These are phyloP conservation scores for Oasisia sp. DNA, from an alignment of 2,888 invertebrate species.

Conservation along the genomic window DNA sequence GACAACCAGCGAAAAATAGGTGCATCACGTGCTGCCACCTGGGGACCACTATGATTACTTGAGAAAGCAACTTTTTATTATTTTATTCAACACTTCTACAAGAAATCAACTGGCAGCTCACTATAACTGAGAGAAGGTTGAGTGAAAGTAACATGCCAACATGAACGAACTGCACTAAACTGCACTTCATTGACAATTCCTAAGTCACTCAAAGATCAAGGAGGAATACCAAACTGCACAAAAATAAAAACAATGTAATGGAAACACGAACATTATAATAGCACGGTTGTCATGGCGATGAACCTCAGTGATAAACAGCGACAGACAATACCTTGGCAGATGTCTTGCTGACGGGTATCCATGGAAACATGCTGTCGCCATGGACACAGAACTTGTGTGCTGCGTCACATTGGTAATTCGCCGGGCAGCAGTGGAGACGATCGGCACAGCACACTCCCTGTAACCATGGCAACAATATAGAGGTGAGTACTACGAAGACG, in stretches of 20 bases:
- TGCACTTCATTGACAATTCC: background rate
- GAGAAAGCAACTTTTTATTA: background rate
- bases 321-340: background rate
- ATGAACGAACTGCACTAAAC: too few species aligned
- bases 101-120: background rate
- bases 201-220: background rate
- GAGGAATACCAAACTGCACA: background rate
- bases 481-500: background rate
- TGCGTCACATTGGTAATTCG: background rate
- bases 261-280: background rate
- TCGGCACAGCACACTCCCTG: slow-evolving; percentile 21
- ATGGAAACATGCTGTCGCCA: background rate
- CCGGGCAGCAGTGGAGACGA: slow-evolving; percentile 23
- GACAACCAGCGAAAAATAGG: background rate
- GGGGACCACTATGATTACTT: background rate
- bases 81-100: background rate
- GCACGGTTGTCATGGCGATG: background rate
- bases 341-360: background rate
- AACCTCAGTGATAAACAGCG: background rate
- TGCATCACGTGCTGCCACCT: background rate
- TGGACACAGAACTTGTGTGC: background rate
- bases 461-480: background rate
- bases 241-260: background rate
- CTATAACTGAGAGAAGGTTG: background rate
- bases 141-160: background rate